phyloP scores from a whole-genome alignment of 2,113 vertebrate genomes.

The Aleadryas rufinucha region DNA sequence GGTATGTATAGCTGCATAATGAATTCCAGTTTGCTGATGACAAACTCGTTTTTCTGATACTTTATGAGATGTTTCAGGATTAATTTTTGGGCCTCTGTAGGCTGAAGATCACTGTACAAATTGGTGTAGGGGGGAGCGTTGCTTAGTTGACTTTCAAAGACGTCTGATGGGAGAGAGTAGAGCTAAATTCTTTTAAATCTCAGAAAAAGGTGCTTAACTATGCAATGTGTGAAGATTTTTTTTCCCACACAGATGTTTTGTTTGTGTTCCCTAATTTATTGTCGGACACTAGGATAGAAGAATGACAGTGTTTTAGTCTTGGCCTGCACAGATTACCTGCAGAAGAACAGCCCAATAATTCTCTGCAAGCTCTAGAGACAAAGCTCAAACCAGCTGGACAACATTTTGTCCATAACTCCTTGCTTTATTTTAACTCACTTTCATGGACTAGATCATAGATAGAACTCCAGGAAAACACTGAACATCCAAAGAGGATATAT shows the following conservation, averaged over 20 bases:
- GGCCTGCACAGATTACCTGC: neutral
- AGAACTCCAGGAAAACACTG: neutral
- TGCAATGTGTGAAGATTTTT: neutral
- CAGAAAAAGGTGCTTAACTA: neutral
- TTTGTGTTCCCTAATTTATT: neutral
- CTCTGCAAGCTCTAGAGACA: neutral
- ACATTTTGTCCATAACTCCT: neutral
- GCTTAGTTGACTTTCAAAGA: neutral
- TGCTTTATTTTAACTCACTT: neutral
- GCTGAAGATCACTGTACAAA: neutral
- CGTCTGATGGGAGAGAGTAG: neutral
- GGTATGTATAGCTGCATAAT: neutral
- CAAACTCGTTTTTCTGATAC: neutral
- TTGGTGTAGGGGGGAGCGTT: neutral
- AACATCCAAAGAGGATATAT: neutral
- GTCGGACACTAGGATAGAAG: neutral
- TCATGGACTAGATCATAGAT: neutral
- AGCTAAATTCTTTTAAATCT: neutral
- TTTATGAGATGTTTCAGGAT: neutral
- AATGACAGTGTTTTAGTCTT: neutral
- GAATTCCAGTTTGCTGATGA: neutral
- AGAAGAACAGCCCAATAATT: neutral
- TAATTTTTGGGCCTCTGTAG: neutral
- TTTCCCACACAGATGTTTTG: neutral
- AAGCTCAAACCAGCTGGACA: neutral